phyloP scores from a whole-genome alignment of 2,797 vertebrate species.

The Trachops cirrhosus region DNA sequence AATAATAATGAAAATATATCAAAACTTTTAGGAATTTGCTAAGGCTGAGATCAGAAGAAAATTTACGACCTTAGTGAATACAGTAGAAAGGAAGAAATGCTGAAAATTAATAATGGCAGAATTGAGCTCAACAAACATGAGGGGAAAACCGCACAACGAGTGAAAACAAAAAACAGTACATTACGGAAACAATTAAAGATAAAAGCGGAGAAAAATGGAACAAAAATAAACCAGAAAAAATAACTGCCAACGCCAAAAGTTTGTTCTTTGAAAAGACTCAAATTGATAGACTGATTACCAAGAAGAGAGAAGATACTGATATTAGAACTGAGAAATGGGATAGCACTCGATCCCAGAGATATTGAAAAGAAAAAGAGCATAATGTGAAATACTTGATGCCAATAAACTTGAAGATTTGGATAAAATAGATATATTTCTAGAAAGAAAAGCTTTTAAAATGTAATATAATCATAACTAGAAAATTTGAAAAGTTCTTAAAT shows the following conservation, averaged over 20 bases:
- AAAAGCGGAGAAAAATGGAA: neutral
- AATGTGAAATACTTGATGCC: neutral
- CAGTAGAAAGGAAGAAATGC: neutral
- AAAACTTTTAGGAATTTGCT: neutral
- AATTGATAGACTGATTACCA: neutral
- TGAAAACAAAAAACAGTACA: neutral
- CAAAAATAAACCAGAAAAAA: neutral
- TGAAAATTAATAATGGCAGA: neutral
- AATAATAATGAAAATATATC: neutral
- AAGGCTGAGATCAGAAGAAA: neutral
- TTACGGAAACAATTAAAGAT: neutral
- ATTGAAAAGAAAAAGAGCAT: neutral
- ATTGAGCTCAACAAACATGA: neutral
- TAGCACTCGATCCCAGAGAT: neutral
- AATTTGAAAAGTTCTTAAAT: neutral
- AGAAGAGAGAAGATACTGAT: neutral
- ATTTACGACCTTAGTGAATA: neutral
- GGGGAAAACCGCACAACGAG: neutral
- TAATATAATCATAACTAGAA: neutral
- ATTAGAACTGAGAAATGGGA: neutral
- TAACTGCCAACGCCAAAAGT: neutral
- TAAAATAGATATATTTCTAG: neutral
- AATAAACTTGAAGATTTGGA: neutral
- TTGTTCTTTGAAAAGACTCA: neutral
- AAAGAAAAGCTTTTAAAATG: neutral